Conservation (phyloP, 2,113 vertebrate genomes). For the Sitta europaea region DNA sequence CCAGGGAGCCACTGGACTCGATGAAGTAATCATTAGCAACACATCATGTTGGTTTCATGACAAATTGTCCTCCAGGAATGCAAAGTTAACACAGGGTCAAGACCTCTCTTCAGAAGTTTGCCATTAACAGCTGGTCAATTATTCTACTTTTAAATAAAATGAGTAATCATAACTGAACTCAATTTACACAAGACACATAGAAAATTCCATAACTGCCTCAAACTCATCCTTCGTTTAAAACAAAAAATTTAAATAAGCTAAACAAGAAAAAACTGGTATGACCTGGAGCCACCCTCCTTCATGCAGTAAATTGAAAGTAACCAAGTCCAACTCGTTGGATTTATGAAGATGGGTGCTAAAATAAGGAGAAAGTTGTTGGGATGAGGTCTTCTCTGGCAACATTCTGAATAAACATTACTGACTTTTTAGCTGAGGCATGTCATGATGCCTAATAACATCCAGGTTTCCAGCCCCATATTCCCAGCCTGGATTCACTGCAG, state of each 20-base stretch:
- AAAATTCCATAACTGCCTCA: background rate
- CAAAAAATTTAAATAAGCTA: background rate
- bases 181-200: background rate
- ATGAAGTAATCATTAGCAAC: constrained; percentile 14
- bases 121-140: constrained; percentile 28
- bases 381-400: background rate
- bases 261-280: background rate
- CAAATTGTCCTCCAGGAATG: constrained; percentile 25
- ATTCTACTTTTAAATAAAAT: background rate
- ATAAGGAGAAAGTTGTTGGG: background rate
- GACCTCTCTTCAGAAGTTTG: constrained; percentile 2
- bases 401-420: background rate
- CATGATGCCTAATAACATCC: background rate
- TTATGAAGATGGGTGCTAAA: background rate
- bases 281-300: background rate
- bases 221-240: constrained; percentile 28
- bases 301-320: background rate
- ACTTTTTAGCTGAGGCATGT: background rate
- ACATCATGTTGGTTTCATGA: background rate
- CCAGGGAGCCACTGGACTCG: background rate
- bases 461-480: background rate
- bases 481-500: background rate
- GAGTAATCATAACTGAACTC: background rate
- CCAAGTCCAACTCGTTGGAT: background rate
- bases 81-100: constrained; percentile 19